A percentile compares a stretch with the other conserved stretches of the same genome.
Conservation (phyloP, 2,888 invertebrate genomes). For the Phyto melanocephala region DNA sequence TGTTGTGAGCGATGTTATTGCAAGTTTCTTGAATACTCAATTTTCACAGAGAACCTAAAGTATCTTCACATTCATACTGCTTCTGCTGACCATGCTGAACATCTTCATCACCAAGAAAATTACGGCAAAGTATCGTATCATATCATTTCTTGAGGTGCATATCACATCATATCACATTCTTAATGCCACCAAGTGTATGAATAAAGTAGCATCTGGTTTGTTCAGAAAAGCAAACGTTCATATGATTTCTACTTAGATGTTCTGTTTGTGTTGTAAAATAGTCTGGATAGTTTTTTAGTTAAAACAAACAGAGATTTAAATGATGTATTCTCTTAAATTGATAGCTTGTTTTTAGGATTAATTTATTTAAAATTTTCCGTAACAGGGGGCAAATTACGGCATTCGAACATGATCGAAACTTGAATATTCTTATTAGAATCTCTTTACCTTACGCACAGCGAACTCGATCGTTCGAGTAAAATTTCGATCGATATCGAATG, state of each 20-base stretch:
- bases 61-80: not conserved
- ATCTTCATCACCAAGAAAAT: not conserved
- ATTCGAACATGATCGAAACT: too few species aligned
- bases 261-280: not conserved
- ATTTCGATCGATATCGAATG: too few species aligned
- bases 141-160: conserved; percentile 10
- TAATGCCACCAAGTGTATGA: conserved; percentile 50
- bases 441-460: too few species aligned
- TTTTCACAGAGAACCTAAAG: not conserved
- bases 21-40: conserved; percentile 25
- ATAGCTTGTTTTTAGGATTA: too few species aligned
- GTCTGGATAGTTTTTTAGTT: not conserved
- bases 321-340: too few species aligned
- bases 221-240: conserved; percentile 10
- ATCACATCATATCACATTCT: conserved; percentile 42
- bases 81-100: not conserved
- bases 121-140: conserved; percentile 16
- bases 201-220: conserved; percentile 57
- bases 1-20: not conserved
- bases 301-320: conserved; percentile 31
- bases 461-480: too few species aligned
- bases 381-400: too few species aligned
- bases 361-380: too few species aligned
- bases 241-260: conserved; percentile 15
- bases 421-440: too few species aligned